phyloP scores from a whole-genome alignment of 2,888 invertebrate genomes.

The Spodoptera littoralis region DNA sequence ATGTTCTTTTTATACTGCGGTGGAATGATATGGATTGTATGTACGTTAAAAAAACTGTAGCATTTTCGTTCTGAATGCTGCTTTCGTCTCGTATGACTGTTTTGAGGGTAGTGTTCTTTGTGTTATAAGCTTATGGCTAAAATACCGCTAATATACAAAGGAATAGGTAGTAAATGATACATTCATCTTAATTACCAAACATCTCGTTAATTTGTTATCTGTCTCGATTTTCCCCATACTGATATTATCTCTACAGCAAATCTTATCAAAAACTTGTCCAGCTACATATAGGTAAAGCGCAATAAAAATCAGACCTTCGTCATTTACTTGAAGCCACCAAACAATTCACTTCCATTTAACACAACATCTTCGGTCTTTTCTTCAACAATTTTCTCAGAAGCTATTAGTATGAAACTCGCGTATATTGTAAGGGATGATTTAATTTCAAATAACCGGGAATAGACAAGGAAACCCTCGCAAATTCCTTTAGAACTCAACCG shows the following conservation, averaged over 20 bases:
- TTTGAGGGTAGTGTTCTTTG: background rate
- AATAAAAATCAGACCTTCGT: no score
- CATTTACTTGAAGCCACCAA: background rate
- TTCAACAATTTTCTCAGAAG: constrained; percentile 56
- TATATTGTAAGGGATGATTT: constrained; percentile 67
- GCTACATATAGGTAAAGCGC: no score
- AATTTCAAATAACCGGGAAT: constrained; percentile 66
- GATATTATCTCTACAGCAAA: no score
- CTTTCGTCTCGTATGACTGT: no score
- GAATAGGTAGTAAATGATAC: no score
- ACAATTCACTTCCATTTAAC: constrained; percentile 46
- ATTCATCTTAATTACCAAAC: no score
- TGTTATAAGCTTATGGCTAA: no score
- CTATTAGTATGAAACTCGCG: constrained; percentile 68
- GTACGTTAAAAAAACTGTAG: no score
- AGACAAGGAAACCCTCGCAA: constrained; percentile 53
- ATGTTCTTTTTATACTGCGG: background rate
- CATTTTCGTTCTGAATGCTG: background rate
- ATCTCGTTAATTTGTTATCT: no score
- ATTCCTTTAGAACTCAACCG: constrained; percentile 50
- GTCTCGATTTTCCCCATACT: no score
- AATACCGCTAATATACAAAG: no score
- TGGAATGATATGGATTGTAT: background rate
- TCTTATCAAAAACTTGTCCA: no score
- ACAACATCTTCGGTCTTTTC: constrained; percentile 35